Conservation (phyloP, 2,888 invertebrate species). For the Perizoma affinitatum region DNA sequence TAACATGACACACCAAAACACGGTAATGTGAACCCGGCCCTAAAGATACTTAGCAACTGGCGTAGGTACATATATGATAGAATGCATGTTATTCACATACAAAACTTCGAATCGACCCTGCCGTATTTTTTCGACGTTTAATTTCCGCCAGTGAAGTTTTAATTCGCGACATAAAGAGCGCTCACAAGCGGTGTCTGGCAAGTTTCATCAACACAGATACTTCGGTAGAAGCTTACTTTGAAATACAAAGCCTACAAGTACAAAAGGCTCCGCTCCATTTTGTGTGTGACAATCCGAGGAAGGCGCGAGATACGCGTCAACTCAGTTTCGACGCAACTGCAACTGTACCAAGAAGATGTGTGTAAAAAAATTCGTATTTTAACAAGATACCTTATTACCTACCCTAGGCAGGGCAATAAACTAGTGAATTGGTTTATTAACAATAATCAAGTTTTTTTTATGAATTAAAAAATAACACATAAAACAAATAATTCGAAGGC, state of each 20-base stretch:
- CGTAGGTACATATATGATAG: too few species aligned
- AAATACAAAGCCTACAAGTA: constrained; percentile 81
- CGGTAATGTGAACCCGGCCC: too few species aligned
- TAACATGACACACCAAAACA: too few species aligned
- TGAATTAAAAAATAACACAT: too few species aligned
- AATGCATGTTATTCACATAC: constrained; percentile 4
- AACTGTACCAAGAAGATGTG: constrained; percentile 36
- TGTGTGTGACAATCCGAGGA: constrained; percentile 75
- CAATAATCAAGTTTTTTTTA: too few species aligned
- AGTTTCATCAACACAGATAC: constrained; percentile 82
- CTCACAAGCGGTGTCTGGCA: constrained; percentile 82
- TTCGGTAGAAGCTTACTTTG: constrained; percentile 81
- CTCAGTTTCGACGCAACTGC: constrained; percentile 62
- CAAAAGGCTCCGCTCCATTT: constrained; percentile 81
- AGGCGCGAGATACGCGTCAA: constrained; percentile 73
- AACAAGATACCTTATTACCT: too few species aligned
- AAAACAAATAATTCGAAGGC: too few species aligned
- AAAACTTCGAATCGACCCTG: constrained; percentile 6
- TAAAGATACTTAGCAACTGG: too few species aligned
- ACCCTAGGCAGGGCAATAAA: too few species aligned
- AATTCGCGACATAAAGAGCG: constrained; percentile 80
- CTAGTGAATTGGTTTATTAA: too few species aligned
- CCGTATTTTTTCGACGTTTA: constrained; percentile 70
- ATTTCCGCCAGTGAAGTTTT: constrained; percentile 81
- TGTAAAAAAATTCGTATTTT: too few species aligned